These are phyloP conservation scores for Altica lythri DNA, from an alignment of 2,888 invertebrate species.

Conservation along the genomic window DNA sequence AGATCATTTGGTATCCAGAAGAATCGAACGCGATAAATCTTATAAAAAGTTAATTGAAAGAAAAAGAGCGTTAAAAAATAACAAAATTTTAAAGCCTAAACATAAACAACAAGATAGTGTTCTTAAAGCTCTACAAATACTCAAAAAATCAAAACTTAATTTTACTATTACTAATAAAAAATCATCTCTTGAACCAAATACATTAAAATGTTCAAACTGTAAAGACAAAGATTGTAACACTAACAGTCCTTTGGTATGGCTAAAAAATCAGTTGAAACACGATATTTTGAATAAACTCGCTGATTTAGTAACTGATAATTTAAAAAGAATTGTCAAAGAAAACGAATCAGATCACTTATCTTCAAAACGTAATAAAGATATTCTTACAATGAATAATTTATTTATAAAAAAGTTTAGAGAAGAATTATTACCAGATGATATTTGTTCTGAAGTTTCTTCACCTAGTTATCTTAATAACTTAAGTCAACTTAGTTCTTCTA, in stretches of 20 bases:
- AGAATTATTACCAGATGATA: slow-evolving; percentile 1
- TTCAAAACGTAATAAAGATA: slow-evolving; percentile 22
- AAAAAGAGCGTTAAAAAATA: slow-evolving; percentile 6
- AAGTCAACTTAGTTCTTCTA: background rate
- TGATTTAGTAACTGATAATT: slow-evolving; percentile 35
- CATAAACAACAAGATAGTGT: slow-evolving; percentile 31
- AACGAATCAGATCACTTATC: slow-evolving; percentile 32
- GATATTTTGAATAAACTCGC: slow-evolving; percentile 37
- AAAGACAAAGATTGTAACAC: too few species aligned
- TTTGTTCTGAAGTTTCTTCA: background rate
- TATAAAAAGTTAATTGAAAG: slow-evolving; percentile 3
- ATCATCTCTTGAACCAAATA: too few species aligned
- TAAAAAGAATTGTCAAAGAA: slow-evolving; percentile 16
- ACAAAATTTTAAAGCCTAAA: slow-evolving; percentile 14
- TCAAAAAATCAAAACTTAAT: slow-evolving; percentile 42
- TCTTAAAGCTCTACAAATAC: slow-evolving; percentile 37
- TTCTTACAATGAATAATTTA: slow-evolving; percentile 37
- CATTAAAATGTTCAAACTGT: too few species aligned
- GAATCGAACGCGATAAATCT: background rate
- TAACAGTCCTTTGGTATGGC: too few species aligned
- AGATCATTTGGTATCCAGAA: background rate
- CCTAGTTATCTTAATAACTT: background rate
- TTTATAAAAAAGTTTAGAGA: slow-evolving; percentile 26
- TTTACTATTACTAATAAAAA: slow-evolving; percentile 44
- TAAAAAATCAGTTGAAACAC: too few species aligned